A percentile compares a stretch with the other conserved stretches of the same genome.
phyloP scores from a whole-genome alignment of 1,140 invertebrate species.

The Octopus bimaculoides region DNA sequence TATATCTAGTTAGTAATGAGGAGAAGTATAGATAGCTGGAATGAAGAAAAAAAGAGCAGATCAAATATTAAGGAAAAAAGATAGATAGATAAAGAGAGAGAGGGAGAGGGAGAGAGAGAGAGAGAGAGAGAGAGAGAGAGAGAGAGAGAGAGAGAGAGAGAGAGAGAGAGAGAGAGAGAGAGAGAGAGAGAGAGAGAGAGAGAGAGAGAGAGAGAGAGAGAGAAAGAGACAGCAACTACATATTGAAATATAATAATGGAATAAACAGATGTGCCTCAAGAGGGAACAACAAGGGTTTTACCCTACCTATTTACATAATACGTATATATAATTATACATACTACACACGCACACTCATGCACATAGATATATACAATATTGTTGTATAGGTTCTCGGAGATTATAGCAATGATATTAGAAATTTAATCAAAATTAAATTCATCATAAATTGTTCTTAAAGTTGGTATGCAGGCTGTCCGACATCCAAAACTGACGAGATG shows the following conservation, averaged over 20 bases:
- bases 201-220: neutral
- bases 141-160: neutral
- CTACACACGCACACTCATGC: neutral
- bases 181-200: neutral
- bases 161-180: neutral
- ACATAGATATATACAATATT: neutral
- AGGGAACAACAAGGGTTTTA: neutral
- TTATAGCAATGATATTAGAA: no score
- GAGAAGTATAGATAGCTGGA: neutral
- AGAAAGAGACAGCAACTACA: neutral
- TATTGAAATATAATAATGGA: neutral
- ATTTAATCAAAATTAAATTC: no score
- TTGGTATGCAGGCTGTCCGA: no score
- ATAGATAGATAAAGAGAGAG: neutral
- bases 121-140: neutral
- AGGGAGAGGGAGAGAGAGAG: neutral
- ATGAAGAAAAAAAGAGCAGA: neutral
- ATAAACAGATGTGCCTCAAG: neutral
- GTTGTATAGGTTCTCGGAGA: no score
- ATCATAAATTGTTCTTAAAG: no score
- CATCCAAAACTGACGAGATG: no score
- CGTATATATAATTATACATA: neutral
- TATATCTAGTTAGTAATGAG: no score
- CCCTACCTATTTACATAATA: neutral
- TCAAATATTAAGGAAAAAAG: neutral